Evolutionary conservation across 1,140 invertebrate species (phyloP), one percentile per base, ranked within the genome.

Genomic region (Calephelis nemesis): DNA sequence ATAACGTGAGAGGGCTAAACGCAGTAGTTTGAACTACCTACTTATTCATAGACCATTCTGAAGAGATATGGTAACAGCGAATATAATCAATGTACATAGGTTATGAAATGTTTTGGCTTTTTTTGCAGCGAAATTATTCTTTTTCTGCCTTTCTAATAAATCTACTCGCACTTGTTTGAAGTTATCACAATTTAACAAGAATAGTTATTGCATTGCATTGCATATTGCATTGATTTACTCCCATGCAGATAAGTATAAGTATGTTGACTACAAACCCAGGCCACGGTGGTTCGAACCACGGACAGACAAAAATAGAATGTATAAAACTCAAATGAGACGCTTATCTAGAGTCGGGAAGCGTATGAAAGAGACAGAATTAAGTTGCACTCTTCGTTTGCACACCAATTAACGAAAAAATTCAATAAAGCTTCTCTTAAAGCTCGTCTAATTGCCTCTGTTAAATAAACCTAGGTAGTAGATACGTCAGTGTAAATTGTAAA

Each of bases 361-460:
- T 72, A 69, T 73, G 87, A 88, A 73, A 84, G 84, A 83, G 88
- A 88, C 74, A 70, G 78, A 82, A 79, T 74, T 72, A 71, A 75
- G 74, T 87, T 83, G 81, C 81, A 79, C 87, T 88, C 84, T 83
- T 86, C 87, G 75, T 83, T 87, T 87, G 87, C 88, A 83, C 84
- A 87, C 85, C 82, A 88, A 87, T 88, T 81, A 82, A 84, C 85
- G 58, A 87, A 88, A 87, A 87, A 90, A 90, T 90, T 90, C 88
- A 88, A 90, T 90, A 90, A 88, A 84, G 79, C 81, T 80, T 79
- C 82, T 12, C 83, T 87, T 88, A 84, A 2, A 84, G 87, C 87
- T 87, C 83, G 81, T 88, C 85, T 90, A 90, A 90, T 90, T 90
- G 85, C 82, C 83, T 86, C 84, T 83, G 83, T 30, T 85, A 85